Conservation (phyloP, 2,797 vertebrate genomes). For the Lophius americanus region DNA sequence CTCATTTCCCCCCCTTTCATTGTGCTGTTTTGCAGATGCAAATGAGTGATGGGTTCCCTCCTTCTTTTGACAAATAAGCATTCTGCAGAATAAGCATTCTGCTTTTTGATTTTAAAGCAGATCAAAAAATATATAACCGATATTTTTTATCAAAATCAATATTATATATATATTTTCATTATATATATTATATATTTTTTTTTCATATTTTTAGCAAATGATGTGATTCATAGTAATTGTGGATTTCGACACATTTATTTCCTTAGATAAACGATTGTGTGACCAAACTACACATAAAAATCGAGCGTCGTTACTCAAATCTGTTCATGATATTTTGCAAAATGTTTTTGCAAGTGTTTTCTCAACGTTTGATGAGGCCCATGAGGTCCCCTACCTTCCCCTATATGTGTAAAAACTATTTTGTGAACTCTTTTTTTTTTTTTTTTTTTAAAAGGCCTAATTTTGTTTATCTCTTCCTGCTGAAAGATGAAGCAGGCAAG, state of each 20-base stretch:
- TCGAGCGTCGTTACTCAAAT: conserved; percentile 50
- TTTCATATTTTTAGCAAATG: neutral
- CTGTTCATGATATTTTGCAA: conserved; percentile 56
- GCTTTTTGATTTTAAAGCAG: conserved; percentile 20
- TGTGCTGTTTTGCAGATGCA: conserved; percentile 60
- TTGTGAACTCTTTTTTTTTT: conserved; percentile 49
- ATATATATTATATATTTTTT: too few relatives aligned
- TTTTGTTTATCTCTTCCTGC: conserved; percentile 57
- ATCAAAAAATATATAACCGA: neutral
- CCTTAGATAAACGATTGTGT: conserved; percentile 13
- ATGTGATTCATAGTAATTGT: conserved; percentile 21
- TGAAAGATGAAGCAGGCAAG: conserved; percentile 62
- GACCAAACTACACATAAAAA: conserved; percentile 28
- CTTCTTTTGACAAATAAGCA: conserved; percentile 32
- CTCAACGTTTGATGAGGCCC: conserved; percentile 39
- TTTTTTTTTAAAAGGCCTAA: conserved; percentile 39
- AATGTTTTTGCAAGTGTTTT: conserved; percentile 29
- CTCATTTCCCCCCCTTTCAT: conserved; percentile 75
- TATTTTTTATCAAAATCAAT: too few relatives aligned
- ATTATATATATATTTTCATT: too few relatives aligned
- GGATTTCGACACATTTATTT: conserved; percentile 17
- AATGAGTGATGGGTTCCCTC: conserved; percentile 44
- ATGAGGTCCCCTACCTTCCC: neutral
- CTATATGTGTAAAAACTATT: conserved; percentile 40
- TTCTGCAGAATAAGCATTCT: neutral